A percentile compares a stretch with the other conserved stretches of the same genome.
Conservation (phyloP, 2,797 vertebrate species). For the Falco novaeseelandiae region DNA sequence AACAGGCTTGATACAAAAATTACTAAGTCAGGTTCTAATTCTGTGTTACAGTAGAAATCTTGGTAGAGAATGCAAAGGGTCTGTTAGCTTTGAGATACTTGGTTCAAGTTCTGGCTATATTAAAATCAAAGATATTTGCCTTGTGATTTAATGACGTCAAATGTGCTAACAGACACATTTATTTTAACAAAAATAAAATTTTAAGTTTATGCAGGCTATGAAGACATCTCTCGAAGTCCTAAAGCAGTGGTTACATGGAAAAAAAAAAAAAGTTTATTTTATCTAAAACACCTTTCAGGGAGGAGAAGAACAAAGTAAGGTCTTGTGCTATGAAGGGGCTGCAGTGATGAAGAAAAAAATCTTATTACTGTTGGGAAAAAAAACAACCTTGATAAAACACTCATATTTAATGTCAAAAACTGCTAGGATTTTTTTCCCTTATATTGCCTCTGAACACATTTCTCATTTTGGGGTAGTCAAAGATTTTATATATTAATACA, state of each 20-base stretch:
- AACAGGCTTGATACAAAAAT: background rate
- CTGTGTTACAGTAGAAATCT: background rate
- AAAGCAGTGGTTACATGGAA: background rate
- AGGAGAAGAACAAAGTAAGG: background rate
- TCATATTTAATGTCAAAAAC: background rate
- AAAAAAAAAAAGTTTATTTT: background rate
- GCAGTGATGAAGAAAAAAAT: background rate
- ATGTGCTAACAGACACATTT: background rate
- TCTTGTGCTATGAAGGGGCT: background rate
- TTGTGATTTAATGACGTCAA: background rate
- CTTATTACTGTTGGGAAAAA: background rate
- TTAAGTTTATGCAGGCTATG: background rate
- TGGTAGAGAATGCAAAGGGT: background rate
- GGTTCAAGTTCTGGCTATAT: background rate
- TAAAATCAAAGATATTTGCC: background rate
- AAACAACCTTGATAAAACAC: background rate
- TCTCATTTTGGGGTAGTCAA: background rate
- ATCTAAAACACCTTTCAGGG: background rate
- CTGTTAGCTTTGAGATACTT: background rate
- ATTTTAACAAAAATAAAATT: background rate
- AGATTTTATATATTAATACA: background rate
- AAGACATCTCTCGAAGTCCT: background rate
- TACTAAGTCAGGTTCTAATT: background rate
- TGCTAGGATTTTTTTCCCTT: accelerated
- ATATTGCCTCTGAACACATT: background rate